These are phyloP conservation scores for Phataginus tricuspis DNA, from an alignment of 2,797 vertebrate species.

Conservation along the genomic window DNA sequence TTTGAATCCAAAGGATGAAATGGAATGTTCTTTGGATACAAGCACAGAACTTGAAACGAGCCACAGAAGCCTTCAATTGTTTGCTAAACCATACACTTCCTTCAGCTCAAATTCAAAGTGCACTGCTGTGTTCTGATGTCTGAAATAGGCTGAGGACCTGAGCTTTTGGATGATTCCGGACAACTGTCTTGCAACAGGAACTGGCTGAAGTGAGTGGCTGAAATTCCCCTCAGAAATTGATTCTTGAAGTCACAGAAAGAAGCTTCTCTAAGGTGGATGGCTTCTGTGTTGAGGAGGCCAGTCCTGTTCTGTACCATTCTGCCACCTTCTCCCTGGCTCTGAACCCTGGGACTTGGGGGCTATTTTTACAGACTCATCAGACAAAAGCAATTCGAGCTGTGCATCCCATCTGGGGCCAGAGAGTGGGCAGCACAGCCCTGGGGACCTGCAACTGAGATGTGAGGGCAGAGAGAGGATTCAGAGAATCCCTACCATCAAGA, in stretches of 20 bases:
- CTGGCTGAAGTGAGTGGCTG: not conserved
- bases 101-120: conserved; percentile 42
- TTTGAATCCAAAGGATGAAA: conserved; percentile 47
- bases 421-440: not conserved
- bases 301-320: not conserved
- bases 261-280: not conserved
- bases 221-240: not conserved
- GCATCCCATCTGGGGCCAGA: not conserved
- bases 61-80: conserved; percentile 43
- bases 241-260: not conserved
- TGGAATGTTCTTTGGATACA: conserved; percentile 62
- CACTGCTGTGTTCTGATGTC: not conserved
- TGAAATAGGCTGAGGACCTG: not conserved
- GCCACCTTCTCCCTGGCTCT: not conserved
- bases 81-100: conserved; percentile 57
- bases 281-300: not conserved
- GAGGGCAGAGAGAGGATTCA: not conserved
- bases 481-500: not conserved
- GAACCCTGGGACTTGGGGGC: not conserved
- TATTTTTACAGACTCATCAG: not conserved
- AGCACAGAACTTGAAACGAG: conserved; percentile 58
- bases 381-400: not conserved
- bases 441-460: not conserved
- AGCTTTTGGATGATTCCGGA: conserved; percentile 42
- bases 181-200: not conserved